Evolutionary conservation across 2,888 invertebrate species (phyloP), one percentile per base, ranked within the genome.

Genomic region (Sussaba pulchella): DNA sequence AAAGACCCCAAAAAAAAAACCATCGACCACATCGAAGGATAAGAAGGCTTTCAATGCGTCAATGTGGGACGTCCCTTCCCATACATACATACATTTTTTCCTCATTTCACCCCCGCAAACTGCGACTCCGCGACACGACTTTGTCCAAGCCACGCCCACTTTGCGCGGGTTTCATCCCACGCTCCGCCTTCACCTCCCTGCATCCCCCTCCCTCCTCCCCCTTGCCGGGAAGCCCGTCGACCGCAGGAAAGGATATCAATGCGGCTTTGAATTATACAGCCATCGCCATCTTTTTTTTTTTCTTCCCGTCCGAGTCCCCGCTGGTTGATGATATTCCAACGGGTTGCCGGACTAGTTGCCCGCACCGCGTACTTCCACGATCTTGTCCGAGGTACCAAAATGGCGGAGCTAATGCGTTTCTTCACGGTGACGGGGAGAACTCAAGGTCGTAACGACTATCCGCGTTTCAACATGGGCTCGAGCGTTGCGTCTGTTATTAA

Each of bases 211-310:
- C 39, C 70, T 54, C 75, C 79, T 21, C 79, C 75, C 66, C 41
- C 26, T 47, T 21, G 74, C 64, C 4, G 50, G n/a, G n/a, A n/a
- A n/a, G n/a, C n/a, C n/a, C n/a, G n/a, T n/a, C n/a, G n/a, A n/a
- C n/a, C n/a, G n/a, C n/a, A n/a, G n/a, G n/a, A 31, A 76, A 83
- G 76, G 83, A 83, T 83, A 78, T 83, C 83, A 83, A 81, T 75
- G 83, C 83, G 78, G 63, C 78, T 83, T 81, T 76, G 83, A 81
- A 83, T 83, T 81, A 57, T 57, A 57, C 31, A 81, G 54, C 45
- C 47, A 67, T 61, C 83, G 78, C 83, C 83, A 81, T 83, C 69
- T 82, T 82, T 63, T 52, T 21, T 9, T 17, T 17, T 21, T 24
- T 52, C 12, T 12, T 36, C 8, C 26, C 36, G 21, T 9, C 19